Percentiles rank a stretch among this genome's conserved stretches.
These are phyloP conservation scores for Rhopalosiphum maidis DNA, from an alignment of 1,140 invertebrate genomes.

Conservation along the genomic window DNA sequence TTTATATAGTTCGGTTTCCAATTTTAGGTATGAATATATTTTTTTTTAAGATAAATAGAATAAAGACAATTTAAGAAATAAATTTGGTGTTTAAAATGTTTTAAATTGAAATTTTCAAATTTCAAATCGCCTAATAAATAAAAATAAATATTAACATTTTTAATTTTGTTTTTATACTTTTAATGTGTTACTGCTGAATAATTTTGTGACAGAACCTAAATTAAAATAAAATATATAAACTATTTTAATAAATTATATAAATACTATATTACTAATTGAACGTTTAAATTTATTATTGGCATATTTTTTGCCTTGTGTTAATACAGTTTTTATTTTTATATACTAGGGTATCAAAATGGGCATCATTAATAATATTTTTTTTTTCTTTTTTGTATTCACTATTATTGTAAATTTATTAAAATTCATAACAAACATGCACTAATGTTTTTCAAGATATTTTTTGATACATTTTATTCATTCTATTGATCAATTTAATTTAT, in stretches of 20 bases:
- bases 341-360: not conserved
- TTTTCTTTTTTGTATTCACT: not conserved
- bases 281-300: not conserved
- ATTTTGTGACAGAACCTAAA: not conserved
- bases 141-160: not conserved
- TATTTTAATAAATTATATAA: constrained; percentile 14
- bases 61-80: not conserved
- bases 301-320: not conserved
- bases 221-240: not conserved
- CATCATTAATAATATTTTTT: not conserved
- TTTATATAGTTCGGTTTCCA: constrained; percentile 19
- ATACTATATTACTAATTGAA: constrained; percentile 14
- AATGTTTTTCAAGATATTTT: not conserved
- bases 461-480: not conserved
- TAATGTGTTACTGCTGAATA: not conserved
- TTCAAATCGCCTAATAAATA: not conserved
- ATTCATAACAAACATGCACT: not conserved
- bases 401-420: not conserved
- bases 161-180: not conserved
- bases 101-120: not conserved
- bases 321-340: constrained; percentile 8
- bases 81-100: not conserved
- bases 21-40: constrained; percentile 33
- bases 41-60: constrained; percentile 15
- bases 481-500: not conserved